Base-by-base conservation (phyloP, 2,888 invertebrate species). In the Ptilodon capucinus region DNA sequence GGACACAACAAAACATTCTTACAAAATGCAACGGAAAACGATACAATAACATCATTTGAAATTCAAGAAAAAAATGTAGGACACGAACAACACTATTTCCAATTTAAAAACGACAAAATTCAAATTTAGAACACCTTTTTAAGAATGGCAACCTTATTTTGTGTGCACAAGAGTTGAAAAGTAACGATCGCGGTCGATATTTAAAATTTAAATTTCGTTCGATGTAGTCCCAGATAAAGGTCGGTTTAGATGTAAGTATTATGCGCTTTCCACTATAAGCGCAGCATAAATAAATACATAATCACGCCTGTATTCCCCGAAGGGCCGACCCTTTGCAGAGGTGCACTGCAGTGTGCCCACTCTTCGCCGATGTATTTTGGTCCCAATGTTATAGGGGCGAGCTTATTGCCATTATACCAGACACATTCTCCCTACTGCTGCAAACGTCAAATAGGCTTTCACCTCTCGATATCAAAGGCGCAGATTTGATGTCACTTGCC, bases 161-260 rank as follows among this genome's bases (percentile, higher is more conserved):
- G 4, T 16, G 4, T 4, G 11, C 7, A 11, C 17, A 35, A 35
- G 35, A 35, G 4, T 35, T 16, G 17, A 35, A 17, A 4, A 17
- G 16, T 17, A 9, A 35, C 35, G 17, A 14, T 35, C 35, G 17
- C 8, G 11, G 17, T 46, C 42, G 36, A 41, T 41, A 60, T 60
- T 60, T 57, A 43, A 57, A 57, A 46, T 60, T 60, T 48, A 57
- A 60, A 60, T 60, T n/a, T 39, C 35, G 35, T 35, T 35, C 35
- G 35, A 35, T 35, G 35, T 35, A 16, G 35, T 17, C 17, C 9
- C 18, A 16, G 17, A 35, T 35, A 35, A 35, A 18, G n/a, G n/a
- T 3, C 1, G 4, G n/a, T 28, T 28, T 28, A 8, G 28, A 28
- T 28, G n/a, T 28, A 28, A n/a, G n/a, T 4, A n/a, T 28, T 28